Conservation (phyloP, 2,888 invertebrate species). For the Caenorhabditis imperialis region DNA sequence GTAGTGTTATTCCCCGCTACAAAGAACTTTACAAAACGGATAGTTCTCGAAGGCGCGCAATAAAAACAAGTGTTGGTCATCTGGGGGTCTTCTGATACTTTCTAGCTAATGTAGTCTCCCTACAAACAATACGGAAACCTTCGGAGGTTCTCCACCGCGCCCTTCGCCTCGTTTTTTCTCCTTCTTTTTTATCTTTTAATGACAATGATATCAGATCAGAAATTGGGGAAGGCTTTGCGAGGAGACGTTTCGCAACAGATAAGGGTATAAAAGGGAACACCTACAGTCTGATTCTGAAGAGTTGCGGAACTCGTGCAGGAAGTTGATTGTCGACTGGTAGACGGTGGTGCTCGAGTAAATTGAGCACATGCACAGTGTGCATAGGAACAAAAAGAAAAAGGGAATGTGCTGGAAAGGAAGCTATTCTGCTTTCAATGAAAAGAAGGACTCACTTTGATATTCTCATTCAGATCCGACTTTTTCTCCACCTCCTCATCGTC, state of each 20-base stretch:
- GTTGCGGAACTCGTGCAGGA: slow-evolving; percentile 64
- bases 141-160: slow-evolving; percentile 3
- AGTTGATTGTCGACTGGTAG: slow-evolving; percentile 64
- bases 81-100: neutral
- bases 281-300: slow-evolving; percentile 62
- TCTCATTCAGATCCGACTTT: slow-evolving; percentile 11
- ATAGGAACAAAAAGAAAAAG: slow-evolving; percentile 59
- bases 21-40: too few relatives aligned
- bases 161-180: slow-evolving; percentile 5
- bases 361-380: slow-evolving; percentile 58
- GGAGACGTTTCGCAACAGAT: slow-evolving; percentile 24
- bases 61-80: too few relatives aligned
- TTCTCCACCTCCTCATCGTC: slow-evolving; percentile 19
- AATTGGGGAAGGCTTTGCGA: slow-evolving; percentile 10
- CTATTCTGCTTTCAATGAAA: neutral
- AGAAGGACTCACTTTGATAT: slow-evolving; percentile 28
- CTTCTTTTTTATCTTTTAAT: slow-evolving; percentile 1
- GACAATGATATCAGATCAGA: slow-evolving; percentile 20
- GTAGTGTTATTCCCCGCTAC: too few relatives aligned
- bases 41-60: too few relatives aligned
- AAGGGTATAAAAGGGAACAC: slow-evolving; percentile 21
- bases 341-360: slow-evolving; percentile 60
- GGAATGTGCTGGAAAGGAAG: slow-evolving; percentile 56
- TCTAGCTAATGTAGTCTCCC: slow-evolving; percentile 41
- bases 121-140: slow-evolving; percentile 39